These are phyloP conservation scores for Macrotrachela quadricornifera DNA, from an alignment of 1,140 invertebrate genomes.

Conservation along the genomic window DNA sequence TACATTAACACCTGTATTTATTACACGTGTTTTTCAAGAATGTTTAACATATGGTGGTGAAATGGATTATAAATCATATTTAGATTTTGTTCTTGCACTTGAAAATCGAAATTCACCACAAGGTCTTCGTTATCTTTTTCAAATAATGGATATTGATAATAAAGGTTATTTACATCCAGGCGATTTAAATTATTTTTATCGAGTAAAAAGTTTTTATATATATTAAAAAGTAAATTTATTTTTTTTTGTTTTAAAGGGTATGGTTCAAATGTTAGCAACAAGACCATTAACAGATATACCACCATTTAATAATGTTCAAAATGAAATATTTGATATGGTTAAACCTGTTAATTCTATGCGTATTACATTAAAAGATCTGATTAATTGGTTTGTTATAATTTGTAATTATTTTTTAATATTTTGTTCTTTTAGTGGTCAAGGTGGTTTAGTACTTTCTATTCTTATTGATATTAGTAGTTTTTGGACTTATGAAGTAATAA, in stretches of 20 bases:
- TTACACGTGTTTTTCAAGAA: constrained; percentile 79
- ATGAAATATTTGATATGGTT: constrained; percentile 95
- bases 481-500: constrained; percentile 63
- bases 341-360: constrained; percentile 57
- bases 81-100: constrained; percentile 75
- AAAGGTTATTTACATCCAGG: constrained; percentile 69
- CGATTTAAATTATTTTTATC: constrained; percentile 74
- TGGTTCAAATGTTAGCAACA: too few relatives aligned
- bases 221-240: too few relatives aligned
- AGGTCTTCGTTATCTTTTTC: constrained; percentile 68
- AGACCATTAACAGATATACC: neutral
- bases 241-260: too few relatives aligned
- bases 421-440: constrained; percentile 49
- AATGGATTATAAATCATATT: constrained; percentile 91
- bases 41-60: constrained; percentile 80
- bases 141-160: constrained; percentile 69
- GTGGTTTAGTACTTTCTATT: constrained; percentile 74
- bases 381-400: constrained; percentile 25
- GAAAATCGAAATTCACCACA: constrained; percentile 77
- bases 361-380: constrained; percentile 67
- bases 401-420: too few relatives aligned
- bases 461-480: constrained; percentile 85
- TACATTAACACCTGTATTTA: constrained; percentile 67
- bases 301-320: constrained; percentile 72
- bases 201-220: too few relatives aligned